Evolutionary conservation across 2,797 vertebrate species (phyloP), one percentile per base, ranked within the genome.

Genomic region (Chiloscyllium punctatum): DNA sequence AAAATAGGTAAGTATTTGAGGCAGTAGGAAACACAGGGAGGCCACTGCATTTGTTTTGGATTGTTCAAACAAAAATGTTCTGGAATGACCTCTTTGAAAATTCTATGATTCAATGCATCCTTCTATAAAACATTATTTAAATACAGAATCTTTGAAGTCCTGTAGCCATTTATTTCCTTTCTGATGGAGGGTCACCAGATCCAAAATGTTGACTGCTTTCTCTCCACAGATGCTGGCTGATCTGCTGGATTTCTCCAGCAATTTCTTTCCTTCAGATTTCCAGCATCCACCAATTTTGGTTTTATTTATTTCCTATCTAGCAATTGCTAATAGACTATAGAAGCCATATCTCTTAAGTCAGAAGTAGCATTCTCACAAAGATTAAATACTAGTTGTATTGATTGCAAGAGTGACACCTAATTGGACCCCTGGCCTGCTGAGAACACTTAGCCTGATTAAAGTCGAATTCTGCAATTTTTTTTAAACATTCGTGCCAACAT

Each of bases 371-470:
- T 37, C 53, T 33, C 53, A 66, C 30, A 33, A 90, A 62, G 87
- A 57, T 90, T 37, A 91, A 91, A n/a, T n/a, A 91, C 18, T 48
- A 21, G 18, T 18, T 7, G 30, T 33, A 91, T 68, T 91, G 57
- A 66, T 91, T 68, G 88, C 88, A 91, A 18, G 57, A n/a, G 57
- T 91, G 33, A n/a, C 88, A 91, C 88, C 30, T 37, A 91, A 91
- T 91, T 91, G 88, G 57, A 91, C 33, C 33, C 57, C 88, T 91
- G 88, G 88, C 16, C 57, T 91, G 57, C 57, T 68, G 88, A n/a
- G 88, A 37, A 37, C 57, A 91, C 33, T 68, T 88, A 68, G 16
- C n/a, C 57, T 91, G 88, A 91, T 66, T 91, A 91, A 91, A 91
- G 57, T 23, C 37, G 57, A n/a, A 68, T 66, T 62, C 30, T 66